Evolutionary conservation across 2,797 vertebrate species (phyloP), one percentile per base, ranked within the genome.

Genomic region (Gambusia yucatana): DNA sequence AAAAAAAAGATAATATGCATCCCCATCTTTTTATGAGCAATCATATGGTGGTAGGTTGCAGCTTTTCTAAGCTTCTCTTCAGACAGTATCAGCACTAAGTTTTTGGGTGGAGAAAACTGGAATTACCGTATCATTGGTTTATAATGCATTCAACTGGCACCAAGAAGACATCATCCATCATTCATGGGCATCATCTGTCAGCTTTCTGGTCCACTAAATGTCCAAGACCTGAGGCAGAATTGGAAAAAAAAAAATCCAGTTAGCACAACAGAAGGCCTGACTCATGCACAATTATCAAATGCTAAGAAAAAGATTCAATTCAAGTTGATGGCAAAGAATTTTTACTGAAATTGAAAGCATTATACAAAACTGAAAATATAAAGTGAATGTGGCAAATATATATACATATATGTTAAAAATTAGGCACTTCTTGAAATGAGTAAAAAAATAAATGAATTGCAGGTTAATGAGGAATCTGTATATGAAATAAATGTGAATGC

Each of bases 161-260:
- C 78, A 87, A 84, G 90, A 91, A 86, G 86, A 88, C 86, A 90
- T 91, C 86, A 92, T 92, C 86, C 80, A 93, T 92, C 92, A 94
- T 94, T 93, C 88, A 93, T 94, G 86, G 83, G 75, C 87, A 89
- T 92, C 79, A 69, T 92, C 89, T 93, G 93, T 92, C 86, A 78
- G 87, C 77, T 89, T 93, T 88, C 89, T 83, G 85, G 84, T 85
- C 79, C 63, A 79, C 80, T 87, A 89, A 88, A 88, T 82, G 89
- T 83, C 83, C 55, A 52, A 83, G 70, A 89, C 84, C 86, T 87
- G 84, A 83, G 67, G 78, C 73, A 76, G 72, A 84, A 80, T 41
- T 77, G 85, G 55, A 77, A 57, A 77, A 82, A 75, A 80, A 84
- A 80, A 84, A 77, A 43, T 82, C n/a, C 82, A 28, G 73, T 72